Conservation (phyloP, 2,797 vertebrate genomes). For the Microcaecilia unicolor region DNA sequence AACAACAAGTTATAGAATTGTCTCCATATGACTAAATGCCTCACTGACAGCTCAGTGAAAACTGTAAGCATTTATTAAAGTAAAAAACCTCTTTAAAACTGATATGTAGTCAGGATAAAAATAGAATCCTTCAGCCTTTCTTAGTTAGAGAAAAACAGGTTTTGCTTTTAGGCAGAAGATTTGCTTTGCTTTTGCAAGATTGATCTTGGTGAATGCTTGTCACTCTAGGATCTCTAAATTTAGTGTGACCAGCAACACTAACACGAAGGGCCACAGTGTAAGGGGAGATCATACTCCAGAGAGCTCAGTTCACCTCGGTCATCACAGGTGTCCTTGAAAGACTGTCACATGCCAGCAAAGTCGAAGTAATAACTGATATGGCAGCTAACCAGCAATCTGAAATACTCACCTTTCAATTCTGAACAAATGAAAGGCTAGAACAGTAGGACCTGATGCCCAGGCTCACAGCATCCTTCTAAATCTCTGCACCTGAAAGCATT, state of each 20-base stretch:
- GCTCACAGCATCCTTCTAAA: slow-evolving; percentile 25
- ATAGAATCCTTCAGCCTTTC: slow-evolving; percentile 35
- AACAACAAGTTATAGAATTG: too few relatives aligned
- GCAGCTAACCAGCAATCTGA: slow-evolving; percentile 54
- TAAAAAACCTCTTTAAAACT: slow-evolving; percentile 27
- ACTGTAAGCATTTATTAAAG: slow-evolving; percentile 28
- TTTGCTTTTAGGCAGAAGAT: slow-evolving; percentile 35
- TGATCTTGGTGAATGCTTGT: slow-evolving; percentile 42
- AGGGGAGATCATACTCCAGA: too few relatives aligned
- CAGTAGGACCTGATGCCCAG: slow-evolving; percentile 27
- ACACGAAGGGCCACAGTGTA: slow-evolving; percentile 73
- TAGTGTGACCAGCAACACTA: slow-evolving; percentile 62
- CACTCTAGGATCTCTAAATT: slow-evolving; percentile 52
- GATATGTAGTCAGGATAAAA: slow-evolving; percentile 31
- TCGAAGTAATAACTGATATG: slow-evolving; percentile 66
- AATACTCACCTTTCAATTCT: slow-evolving; percentile 48
- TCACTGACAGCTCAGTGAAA: slow-evolving; percentile 21
- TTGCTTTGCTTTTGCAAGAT: slow-evolving; percentile 27
- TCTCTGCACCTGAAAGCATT: slow-evolving; percentile 30
- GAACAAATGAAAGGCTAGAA: too few relatives aligned
- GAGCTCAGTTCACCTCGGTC: slow-evolving; percentile 53
- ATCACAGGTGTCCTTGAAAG: slow-evolving; percentile 51
- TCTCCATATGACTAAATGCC: too few relatives aligned
- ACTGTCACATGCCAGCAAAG: slow-evolving; percentile 44
- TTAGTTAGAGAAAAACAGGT: slow-evolving; percentile 28